Evolutionary conservation across 2,888 invertebrate genomes (phyloP), one percentile per base, ranked within the genome.

Genomic region (Cosmia trapezina): DNA sequence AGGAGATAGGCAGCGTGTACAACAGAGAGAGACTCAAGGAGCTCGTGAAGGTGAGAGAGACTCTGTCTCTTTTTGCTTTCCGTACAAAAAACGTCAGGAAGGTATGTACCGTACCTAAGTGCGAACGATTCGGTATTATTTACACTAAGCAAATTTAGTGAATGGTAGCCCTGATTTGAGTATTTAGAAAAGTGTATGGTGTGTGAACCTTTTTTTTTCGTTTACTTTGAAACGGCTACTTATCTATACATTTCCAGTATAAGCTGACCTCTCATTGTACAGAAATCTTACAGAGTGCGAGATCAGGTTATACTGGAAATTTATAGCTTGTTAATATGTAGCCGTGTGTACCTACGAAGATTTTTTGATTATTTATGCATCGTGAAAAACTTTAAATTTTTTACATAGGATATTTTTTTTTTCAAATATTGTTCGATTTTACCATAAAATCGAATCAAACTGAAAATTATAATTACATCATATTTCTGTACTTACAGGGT

Each of bases 1-100:
- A 99, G 93, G 99, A 99, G 96, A 99, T 99, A 80, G 99, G 99
- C 70, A 98, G 98, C 91, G 99, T 99, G 0, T 99, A 99, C 95
- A 99, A 99, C 92, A 97, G 99, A 71, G 99, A 99, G 91, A 97
- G 99, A 62, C 97, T 99, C 37, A 99, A 99, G 96, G 99, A 99
- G 90, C 97, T 99, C 56, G 98, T 99, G 65, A 98, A 98, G 97
- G 98, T 98, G 82, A 71, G 83, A 11, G 80, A 80, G 84, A 80
- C 81, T 0, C 51, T 80, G 56, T 76, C 65, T 68, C 96, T 90
- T 71, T 89, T 70, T 75, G 74, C 77, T 59, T 82, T 81, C 65
- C 71, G 77, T 61, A 73, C 64, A 64, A 84, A 76, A 70, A 70
- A 69, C 41, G 68, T 80, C 5, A 22, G 68, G 12, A 83, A 80